Base-by-base conservation (phyloP, 2,113 vertebrate species). In the Myxocyprinus asiaticus region DNA sequence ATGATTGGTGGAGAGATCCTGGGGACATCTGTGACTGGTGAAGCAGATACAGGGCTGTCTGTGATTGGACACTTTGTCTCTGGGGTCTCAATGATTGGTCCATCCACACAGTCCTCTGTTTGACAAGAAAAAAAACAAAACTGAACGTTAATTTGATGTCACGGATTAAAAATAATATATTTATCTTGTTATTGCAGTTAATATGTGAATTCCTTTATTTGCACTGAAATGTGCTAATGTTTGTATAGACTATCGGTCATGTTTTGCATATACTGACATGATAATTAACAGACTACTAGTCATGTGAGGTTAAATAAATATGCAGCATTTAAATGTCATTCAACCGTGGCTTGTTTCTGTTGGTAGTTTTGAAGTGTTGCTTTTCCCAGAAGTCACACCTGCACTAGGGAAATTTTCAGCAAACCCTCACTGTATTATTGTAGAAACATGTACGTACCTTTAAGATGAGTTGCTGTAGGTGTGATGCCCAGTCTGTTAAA, bases 401-500 rank as follows among this genome's bases (percentile, higher is more conserved):
- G 22, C 22, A 33, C 22, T 33, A 33, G 22, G 22, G 22, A 3
- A 33, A 33, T 33, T 33, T 33, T 33, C 22, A 33, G 22, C 22
- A 33, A 33, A 33, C 22, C 22, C 22, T 33, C 22, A 33, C 22
- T 33, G 22, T 33, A 33, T 33, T 33, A 33, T 1, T 1, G 22
- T 33, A 33, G 22, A 33, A 33, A 33, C 3, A 33, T 53, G 67
- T 15, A 14, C 56, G 58, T 48, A 98, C 96, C 96, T 93, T 91
- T 94, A 62, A 89, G 85, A 45, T 97, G 94, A 45, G 90, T 92
- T 76, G 90, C 89, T 0, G 89, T 94, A 7, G 96, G 96, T 1
- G 85, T 92, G 62, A 98, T 87, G 71, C 92, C 93, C 45, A 96
- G 91, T 79, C 92, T 92, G 86, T 92, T 95, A 88, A 98, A 98